phyloP scores from a whole-genome alignment of 2,113 vertebrate genomes.

The Rhabdomys dilectus region DNA sequence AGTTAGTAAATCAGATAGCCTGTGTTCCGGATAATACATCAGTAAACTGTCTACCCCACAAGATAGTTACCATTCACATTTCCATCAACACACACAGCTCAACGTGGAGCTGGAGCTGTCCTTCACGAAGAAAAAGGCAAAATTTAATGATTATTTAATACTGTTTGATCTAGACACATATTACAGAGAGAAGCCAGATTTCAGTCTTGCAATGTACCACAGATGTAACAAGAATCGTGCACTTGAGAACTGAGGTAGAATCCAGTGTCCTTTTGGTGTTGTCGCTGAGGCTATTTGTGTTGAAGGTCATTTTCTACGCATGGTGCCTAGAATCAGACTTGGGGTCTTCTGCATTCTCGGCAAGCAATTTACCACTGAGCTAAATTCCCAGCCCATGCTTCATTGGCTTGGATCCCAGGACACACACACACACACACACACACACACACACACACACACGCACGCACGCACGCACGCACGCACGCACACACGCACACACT shows the following conservation, averaged over 20 bases:
- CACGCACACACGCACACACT: too few relatives aligned
- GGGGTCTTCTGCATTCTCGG: neutral
- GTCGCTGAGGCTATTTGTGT: slow-evolving; percentile 91
- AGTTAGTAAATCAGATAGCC: slow-evolving; percentile 89
- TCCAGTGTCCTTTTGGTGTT: slow-evolving; percentile 93
- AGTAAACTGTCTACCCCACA: slow-evolving; percentile 80
- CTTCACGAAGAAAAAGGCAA: slow-evolving; percentile 83
- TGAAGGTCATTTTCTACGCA: slow-evolving; percentile 75
- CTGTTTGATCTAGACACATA: slow-evolving; percentile 84
- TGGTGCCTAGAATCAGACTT: neutral
- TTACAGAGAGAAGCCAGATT: slow-evolving; percentile 86
- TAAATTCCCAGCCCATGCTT: neutral
- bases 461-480: too few relatives aligned
- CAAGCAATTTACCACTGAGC: neutral
- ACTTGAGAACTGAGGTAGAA: slow-evolving; percentile 92
- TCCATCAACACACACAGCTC: slow-evolving; percentile 63
- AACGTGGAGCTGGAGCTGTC: slow-evolving; percentile 75
- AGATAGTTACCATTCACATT: slow-evolving; percentile 81
- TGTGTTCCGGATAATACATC: slow-evolving; percentile 83
- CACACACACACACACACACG: too few relatives aligned
- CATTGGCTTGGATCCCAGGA: slow-evolving; percentile 91
- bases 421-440: slow-evolving; percentile 62
- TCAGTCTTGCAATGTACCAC: slow-evolving; percentile 80
- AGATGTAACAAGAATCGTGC: slow-evolving; percentile 84
- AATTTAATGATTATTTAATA: slow-evolving; percentile 86